phyloP scores from a whole-genome alignment of 2,113 vertebrate genomes.

The Puntigrus tetrazona region DNA sequence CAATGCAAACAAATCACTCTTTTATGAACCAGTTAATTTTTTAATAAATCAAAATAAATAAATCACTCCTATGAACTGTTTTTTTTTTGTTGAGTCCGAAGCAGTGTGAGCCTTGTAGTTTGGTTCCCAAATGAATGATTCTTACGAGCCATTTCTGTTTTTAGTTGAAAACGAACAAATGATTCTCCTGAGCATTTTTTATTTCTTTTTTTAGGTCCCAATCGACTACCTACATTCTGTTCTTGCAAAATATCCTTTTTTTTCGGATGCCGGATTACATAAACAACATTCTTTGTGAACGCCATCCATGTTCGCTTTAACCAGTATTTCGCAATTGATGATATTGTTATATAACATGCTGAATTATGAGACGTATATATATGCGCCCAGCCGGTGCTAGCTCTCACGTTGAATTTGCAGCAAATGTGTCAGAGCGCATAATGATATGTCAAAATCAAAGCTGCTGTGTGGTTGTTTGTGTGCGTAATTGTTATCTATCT shows the following conservation, averaged over 20 bases:
- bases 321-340: too few relatives aligned
- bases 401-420: not conserved
- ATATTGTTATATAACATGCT: not conserved
- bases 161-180: not conserved
- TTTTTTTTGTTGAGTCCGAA: too few relatives aligned
- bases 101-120: too few relatives aligned
- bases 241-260: not conserved
- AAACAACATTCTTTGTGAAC: not conserved
- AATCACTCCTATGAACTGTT: not conserved
- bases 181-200: not conserved
- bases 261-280: not conserved
- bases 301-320: not conserved
- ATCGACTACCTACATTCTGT: not conserved
- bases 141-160: not conserved
- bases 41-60: not conserved
- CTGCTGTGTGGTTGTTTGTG: conserved; percentile 13
- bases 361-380: not conserved
- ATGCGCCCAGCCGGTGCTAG: not conserved
- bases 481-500: conserved; percentile 46
- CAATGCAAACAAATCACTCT: too few relatives aligned
- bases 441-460: conserved; percentile 22
- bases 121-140: not conserved
- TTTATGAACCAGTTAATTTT: too few relatives aligned
- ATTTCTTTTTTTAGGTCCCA: not conserved
- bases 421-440: not conserved